These are phyloP conservation scores for Strongylocentrotus purpuratus DNA, from an alignment of 35 echinoderm and acorn worm species.

Conservation along the genomic window DNA sequence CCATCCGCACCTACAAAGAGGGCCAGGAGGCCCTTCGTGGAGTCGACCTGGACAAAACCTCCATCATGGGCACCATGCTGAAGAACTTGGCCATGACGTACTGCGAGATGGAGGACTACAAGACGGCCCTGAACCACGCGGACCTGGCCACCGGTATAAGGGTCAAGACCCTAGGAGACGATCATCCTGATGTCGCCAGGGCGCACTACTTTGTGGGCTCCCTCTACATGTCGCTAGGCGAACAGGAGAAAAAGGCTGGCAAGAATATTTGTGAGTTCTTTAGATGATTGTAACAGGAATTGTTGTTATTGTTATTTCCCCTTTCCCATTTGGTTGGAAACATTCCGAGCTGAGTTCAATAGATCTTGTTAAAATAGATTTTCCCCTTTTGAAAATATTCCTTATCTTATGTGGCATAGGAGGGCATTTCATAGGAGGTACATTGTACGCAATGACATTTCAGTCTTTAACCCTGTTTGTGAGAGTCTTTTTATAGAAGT, in stretches of 20 bases:
- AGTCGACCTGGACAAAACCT: background rate
- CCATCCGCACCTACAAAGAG: slow-evolving; percentile 25
- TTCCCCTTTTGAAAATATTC: no score
- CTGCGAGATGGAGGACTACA: slow-evolving; percentile 57
- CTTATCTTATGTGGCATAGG: no score
- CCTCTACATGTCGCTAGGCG: slow-evolving; percentile 26
- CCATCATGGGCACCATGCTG: slow-evolving; percentile 37
- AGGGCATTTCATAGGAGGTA: no score
- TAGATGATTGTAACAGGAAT: no score
- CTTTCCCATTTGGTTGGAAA: no score
- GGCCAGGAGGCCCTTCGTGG: background rate
- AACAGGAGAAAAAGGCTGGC: slow-evolving; percentile 13
- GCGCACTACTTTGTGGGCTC: slow-evolving; percentile 50
- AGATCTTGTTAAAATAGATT: no score
- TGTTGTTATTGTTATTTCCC: no score
- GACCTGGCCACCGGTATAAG: slow-evolving; percentile 9
- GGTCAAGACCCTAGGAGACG: slow-evolving; percentile 2
- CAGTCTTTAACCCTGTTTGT: no score
- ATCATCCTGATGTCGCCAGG: slow-evolving; percentile 49
- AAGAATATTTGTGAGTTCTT: background rate
- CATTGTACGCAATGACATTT: no score
- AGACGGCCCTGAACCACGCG: background rate
- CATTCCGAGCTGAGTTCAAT: no score
- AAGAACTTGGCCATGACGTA: slow-evolving; percentile 58
- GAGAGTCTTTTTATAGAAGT: no score